These are phyloP conservation scores for Psilanteris sp. DNA, from an alignment of 1,140 invertebrate genomes.

Conservation along the genomic window DNA sequence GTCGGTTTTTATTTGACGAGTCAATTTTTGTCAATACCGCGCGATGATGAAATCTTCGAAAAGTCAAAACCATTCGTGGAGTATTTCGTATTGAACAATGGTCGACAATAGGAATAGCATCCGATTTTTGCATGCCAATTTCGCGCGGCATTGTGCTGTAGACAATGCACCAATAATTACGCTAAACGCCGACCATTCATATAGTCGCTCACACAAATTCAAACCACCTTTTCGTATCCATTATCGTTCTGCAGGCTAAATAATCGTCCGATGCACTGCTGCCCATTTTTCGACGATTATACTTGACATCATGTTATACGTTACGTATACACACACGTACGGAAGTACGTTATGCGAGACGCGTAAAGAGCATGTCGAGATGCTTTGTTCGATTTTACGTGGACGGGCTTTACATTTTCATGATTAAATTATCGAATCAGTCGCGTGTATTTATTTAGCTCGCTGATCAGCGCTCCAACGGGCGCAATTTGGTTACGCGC, in stretches of 20 bases:
- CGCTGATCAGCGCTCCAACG: too few species aligned
- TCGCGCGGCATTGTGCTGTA: conserved; percentile 77
- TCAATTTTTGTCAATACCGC: conserved; percentile 48
- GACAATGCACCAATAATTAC: conserved; percentile 80
- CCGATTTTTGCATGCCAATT: conserved; percentile 80
- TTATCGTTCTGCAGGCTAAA: conserved; percentile 76
- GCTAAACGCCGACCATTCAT: conserved; percentile 79
- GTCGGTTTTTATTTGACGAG: conserved; percentile 34
- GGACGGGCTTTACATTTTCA: conserved; percentile 7
- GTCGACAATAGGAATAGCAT: conserved; percentile 77
- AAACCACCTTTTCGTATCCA: conserved; percentile 77
- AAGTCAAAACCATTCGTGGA: conserved; percentile 63
- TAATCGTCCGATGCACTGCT: conserved; percentile 72
- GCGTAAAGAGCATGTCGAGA: conserved; percentile 21
- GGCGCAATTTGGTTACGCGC: too few species aligned
- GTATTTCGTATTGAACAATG: conserved; percentile 73
- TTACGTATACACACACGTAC: conserved; percentile 31
- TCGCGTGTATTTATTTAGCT: not conserved
- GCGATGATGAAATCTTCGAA: conserved; percentile 68
- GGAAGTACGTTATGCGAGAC: conserved; percentile 35
- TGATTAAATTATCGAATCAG: not conserved
- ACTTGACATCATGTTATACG: conserved; percentile 53
- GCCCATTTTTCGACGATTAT: conserved; percentile 66
- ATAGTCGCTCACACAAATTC: conserved; percentile 77
- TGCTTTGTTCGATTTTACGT: conserved; percentile 28